These are phyloP conservation scores for Byasa hedistus DNA, from an alignment of 2,888 invertebrate species.

Conservation along the genomic window DNA sequence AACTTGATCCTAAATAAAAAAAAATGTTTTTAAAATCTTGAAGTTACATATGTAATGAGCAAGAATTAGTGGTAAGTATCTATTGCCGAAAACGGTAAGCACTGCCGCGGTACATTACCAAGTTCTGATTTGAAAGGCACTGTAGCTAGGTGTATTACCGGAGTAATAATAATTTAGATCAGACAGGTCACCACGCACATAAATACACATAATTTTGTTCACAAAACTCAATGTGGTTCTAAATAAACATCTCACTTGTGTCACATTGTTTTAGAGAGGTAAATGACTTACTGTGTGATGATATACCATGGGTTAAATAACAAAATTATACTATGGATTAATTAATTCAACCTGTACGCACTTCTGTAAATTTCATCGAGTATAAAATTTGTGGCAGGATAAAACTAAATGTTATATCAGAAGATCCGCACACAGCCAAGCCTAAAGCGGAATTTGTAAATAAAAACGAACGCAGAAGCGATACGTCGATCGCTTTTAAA, in stretches of 20 bases:
- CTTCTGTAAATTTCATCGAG: constrained; percentile 68
- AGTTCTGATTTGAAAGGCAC: too few relatives aligned
- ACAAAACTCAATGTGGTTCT: too few relatives aligned
- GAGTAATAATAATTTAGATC: too few relatives aligned
- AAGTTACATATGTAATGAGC: too few relatives aligned
- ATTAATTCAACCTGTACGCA: constrained; percentile 34
- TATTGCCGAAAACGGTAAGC: too few relatives aligned
- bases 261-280: not conserved
- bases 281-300: too few relatives aligned
- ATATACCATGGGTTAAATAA: not conserved
- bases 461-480: constrained; percentile 76
- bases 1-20: constrained; percentile 69
- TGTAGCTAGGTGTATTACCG: too few relatives aligned
- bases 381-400: constrained; percentile 80
- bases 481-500: constrained; percentile 69
- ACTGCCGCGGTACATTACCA: too few relatives aligned
- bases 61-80: too few relatives aligned
- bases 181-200: too few relatives aligned
- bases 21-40: not conserved
- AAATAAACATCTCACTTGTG: not conserved
- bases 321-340: not conserved
- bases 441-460: constrained; percentile 81
- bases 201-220: too few relatives aligned
- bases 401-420: constrained; percentile 76
- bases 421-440: constrained; percentile 70